Conservation (phyloP, 2,113 vertebrate species). For the Ammodramus savannarum region DNA sequence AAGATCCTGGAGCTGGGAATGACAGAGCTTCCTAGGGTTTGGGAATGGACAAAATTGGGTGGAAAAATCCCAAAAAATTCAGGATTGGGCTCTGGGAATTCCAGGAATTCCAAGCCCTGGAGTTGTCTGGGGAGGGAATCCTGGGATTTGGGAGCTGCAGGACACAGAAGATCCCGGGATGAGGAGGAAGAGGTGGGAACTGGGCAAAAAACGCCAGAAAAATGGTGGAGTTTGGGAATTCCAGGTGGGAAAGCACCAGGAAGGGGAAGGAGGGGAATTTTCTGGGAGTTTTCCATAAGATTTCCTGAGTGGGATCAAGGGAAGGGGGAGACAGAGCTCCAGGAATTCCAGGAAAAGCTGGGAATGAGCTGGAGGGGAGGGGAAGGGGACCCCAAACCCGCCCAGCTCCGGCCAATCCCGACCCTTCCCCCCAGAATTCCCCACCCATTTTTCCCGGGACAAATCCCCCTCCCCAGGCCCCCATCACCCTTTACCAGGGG, state of each 20-base stretch:
- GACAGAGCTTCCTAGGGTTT: no score
- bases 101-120: neutral
- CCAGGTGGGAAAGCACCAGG: neutral
- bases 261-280: neutral
- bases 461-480: neutral
- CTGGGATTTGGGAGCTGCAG: neutral
- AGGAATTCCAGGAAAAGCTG: neutral
- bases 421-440: rapidly evolving
- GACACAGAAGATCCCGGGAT: neutral
- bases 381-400: neutral
- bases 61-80: neutral
- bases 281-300: neutral
- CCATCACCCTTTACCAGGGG: neutral
- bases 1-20: neutral
- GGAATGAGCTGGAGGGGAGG: neutral
- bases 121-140: neutral
- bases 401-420: neutral
- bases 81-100: neutral
- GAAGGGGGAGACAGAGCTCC: no score
- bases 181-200: neutral
- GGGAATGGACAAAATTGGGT: neutral
- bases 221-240: neutral
- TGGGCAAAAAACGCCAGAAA: neutral
- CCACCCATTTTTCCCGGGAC: neutral
- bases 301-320: neutral